Conservation (phyloP, 2,888 invertebrate species). For the Drosophila anomalata region DNA sequence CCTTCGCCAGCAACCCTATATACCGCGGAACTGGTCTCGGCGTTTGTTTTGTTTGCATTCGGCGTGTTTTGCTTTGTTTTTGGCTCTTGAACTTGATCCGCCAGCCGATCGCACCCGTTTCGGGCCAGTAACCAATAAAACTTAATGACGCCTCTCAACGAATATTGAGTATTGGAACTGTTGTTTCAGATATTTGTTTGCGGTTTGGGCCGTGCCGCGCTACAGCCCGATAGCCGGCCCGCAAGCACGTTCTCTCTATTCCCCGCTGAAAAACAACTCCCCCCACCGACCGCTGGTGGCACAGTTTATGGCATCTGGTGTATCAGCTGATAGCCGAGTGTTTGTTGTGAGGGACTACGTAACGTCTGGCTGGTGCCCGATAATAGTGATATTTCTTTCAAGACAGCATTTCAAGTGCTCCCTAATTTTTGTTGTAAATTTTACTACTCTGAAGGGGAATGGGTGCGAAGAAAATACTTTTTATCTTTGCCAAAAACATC, state of each 20-base stretch:
- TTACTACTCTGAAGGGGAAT: too few species aligned
- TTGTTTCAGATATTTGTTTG: background rate
- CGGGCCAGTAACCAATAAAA: conserved; percentile 54
- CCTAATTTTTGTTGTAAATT: too few species aligned
- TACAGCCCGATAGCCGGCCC: too few species aligned
- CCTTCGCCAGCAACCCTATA: conserved; percentile 22
- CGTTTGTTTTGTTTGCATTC: conserved; percentile 28
- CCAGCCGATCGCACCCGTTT: conserved; percentile 17
- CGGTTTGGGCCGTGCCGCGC: background rate
- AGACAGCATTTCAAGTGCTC: background rate
- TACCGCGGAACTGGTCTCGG: conserved; percentile 22
- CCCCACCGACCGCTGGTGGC: background rate
- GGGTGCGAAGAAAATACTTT: too few species aligned
- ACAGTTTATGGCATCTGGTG: conserved; percentile 15
- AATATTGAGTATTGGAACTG: conserved; percentile 52
- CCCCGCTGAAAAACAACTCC: background rate
- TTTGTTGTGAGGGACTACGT: conserved; percentile 1
- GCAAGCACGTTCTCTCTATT: conserved; percentile 28
- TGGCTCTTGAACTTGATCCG: background rate
- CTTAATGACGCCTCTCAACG: conserved; percentile 46
- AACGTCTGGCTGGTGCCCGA: conserved; percentile 10
- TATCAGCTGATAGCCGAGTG: conserved; percentile 42
- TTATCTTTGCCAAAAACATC: too few species aligned
- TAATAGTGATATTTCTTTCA: background rate
- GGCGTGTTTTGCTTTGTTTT: background rate